Evolutionary conservation across 92 coral and sea anemone genomes (phyloP).

Genomic region (Parazoanthus darwini): DNA sequence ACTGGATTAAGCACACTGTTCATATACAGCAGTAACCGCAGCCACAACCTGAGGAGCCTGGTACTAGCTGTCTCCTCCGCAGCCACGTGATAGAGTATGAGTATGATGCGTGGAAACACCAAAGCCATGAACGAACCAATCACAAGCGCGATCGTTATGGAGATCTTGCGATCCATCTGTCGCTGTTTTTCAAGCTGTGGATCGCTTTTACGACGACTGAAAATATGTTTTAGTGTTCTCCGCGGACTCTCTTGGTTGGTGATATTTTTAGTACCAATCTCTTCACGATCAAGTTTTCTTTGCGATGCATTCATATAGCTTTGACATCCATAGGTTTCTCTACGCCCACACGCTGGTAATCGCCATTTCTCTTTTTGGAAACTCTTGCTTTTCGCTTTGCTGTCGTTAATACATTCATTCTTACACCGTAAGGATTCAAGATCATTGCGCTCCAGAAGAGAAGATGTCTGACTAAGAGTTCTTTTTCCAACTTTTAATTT

Average conservation of each 20-base stretch:
- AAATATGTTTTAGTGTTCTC: background rate
- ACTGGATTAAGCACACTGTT: slow-evolving; percentile 55
- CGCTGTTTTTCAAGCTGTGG: slow-evolving; percentile 9
- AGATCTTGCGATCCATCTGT: slow-evolving; percentile 42
- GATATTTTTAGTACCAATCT: background rate
- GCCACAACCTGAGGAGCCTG: slow-evolving; percentile 51
- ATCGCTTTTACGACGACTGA: slow-evolving; percentile 2
- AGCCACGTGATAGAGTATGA: slow-evolving; percentile 57
- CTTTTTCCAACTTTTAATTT: background rate
- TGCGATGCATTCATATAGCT: background rate
- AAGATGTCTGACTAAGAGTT: background rate
- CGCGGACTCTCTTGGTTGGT: background rate
- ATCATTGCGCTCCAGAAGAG: background rate
- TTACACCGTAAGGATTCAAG: background rate
- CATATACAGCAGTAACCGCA: slow-evolving; percentile 48
- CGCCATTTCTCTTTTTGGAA: background rate
- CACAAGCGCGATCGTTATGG: slow-evolving; percentile 59
- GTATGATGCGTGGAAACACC: slow-evolving; percentile 58
- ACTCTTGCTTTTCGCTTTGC: background rate
- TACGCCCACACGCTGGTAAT: background rate
- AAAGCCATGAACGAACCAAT: slow-evolving; percentile 50
- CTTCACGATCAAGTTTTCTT: slow-evolving; percentile 5
- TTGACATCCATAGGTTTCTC: background rate
- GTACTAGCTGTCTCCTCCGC: slow-evolving; percentile 49
- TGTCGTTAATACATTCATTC: background rate